Evolutionary conservation across 2,113 vertebrate species (phyloP).

Genomic region (Barnardius zonarius): DNA sequence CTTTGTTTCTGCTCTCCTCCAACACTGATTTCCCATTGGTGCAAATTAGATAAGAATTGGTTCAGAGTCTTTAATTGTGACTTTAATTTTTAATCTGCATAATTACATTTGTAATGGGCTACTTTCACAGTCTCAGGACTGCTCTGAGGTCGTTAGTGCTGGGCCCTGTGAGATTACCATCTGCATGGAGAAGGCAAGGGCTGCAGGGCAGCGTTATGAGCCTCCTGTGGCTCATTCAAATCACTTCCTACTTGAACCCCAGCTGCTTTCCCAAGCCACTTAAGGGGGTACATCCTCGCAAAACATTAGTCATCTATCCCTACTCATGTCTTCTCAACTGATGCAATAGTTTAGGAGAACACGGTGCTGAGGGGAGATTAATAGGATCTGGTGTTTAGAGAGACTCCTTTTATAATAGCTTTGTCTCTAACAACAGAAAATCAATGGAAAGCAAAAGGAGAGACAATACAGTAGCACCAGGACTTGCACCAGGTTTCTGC

Average conservation of each 20-base stretch:
- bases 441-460: not conserved
- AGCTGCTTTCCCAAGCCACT: not conserved
- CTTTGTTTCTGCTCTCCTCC: not conserved
- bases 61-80: not conserved
- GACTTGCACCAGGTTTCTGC: not conserved
- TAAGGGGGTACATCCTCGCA: not conserved
- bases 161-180: not conserved
- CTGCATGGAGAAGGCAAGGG: not conserved
- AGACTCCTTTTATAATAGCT: not conserved
- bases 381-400: not conserved
- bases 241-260: not conserved
- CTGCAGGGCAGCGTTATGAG: not conserved
- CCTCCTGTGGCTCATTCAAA: not conserved
- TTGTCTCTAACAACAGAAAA: not conserved
- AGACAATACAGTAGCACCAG: not conserved
- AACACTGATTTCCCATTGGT: not conserved
- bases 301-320: not conserved
- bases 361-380: not conserved
- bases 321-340: not conserved
- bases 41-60: not conserved
- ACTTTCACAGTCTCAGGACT: not conserved
- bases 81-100: conserved; percentile 16
- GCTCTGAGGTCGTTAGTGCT: not conserved
- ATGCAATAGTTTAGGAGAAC: not conserved
- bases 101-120: not conserved